Conservation (phyloP, 2,888 invertebrate species). For the Deroplatys truncata region DNA sequence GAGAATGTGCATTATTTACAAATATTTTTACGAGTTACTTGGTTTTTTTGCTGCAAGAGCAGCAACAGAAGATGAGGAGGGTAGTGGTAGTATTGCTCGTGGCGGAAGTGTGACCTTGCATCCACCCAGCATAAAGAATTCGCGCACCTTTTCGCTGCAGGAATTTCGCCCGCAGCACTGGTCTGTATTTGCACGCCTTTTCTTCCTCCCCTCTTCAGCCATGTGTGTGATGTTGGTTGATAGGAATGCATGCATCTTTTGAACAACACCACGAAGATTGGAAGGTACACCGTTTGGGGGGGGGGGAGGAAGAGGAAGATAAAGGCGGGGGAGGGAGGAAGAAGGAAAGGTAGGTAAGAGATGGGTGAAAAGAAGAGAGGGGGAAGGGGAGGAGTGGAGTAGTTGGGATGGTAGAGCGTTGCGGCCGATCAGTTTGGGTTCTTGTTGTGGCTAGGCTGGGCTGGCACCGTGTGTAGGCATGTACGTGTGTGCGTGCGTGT, state of each 20-base stretch:
- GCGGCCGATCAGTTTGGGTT: constrained; percentile 20
- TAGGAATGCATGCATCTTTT: constrained; percentile 22
- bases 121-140: background rate
- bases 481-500: background rate
- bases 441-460: constrained; percentile 5
- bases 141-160: constrained; percentile 11
- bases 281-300: background rate
- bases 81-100: background rate
- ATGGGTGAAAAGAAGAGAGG: constrained; percentile 6
- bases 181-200: constrained; percentile 25
- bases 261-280: background rate
- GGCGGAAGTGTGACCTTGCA: background rate
- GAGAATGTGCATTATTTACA: background rate
- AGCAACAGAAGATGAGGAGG: no score
- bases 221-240: constrained; percentile 21
- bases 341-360: constrained; percentile 1
- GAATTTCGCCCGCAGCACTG: constrained; percentile 6
- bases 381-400: constrained; percentile 3
- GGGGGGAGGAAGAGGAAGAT: background rate
- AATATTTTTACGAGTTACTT: background rate
- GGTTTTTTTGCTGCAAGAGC: no score
- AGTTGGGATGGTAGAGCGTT: constrained; percentile 1
- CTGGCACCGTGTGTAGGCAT: background rate
- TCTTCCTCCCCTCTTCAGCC: background rate
- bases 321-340: background rate